Base-by-base conservation (phyloP, 2,888 invertebrate species). In the Nomada fabriciana region DNA sequence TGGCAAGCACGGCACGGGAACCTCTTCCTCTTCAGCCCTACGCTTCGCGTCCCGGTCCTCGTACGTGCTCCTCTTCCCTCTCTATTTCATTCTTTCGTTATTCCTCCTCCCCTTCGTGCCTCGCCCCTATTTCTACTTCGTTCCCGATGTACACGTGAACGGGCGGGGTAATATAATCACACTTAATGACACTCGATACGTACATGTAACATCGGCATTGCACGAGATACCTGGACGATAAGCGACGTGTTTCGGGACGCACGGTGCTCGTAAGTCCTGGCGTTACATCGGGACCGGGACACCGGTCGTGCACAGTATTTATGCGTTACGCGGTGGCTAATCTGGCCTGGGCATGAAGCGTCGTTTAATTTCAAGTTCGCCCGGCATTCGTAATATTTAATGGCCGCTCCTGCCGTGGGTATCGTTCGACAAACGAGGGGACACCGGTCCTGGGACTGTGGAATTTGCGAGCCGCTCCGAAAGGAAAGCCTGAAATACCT, bases 171-270 rank as follows among this genome's bases (percentile, higher is more conserved):
- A 91, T 89, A 89, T 92, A 92, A 92, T 92, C 91, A 90, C 90
- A 89, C 91, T 91, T 91, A 92, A 92, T 91, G 90, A 91, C 91
- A 90, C 90, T 90, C 89, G 90, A 92, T 90, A 88, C 86, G 87
- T 89, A 88, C 90, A 87, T 90, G 91, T 91, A 90, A 91, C 90
- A 90, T 90, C 87, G 88, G 84, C 88, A 84, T 88, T 89, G 90
- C 89, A 88, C 88, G 87, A 91, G 90, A 91, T 91, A 90, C 86
- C 82, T 82, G 82, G 77, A 85, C 87, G 89, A 90, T 90, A 90
- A 90, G 86, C 23, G 82, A 81, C 87, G 87, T 87, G 20, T 88
- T 80, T 75, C 67, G 81, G 78, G 72, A 57, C 86, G 73, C 73
- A 71, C 50, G 76, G 77, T 59, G 86, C 75, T 82, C 85, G 88